These are phyloP conservation scores for Ancistrus triradiatus DNA, from an alignment of 2,113 vertebrate species.

Conservation along the genomic window DNA sequence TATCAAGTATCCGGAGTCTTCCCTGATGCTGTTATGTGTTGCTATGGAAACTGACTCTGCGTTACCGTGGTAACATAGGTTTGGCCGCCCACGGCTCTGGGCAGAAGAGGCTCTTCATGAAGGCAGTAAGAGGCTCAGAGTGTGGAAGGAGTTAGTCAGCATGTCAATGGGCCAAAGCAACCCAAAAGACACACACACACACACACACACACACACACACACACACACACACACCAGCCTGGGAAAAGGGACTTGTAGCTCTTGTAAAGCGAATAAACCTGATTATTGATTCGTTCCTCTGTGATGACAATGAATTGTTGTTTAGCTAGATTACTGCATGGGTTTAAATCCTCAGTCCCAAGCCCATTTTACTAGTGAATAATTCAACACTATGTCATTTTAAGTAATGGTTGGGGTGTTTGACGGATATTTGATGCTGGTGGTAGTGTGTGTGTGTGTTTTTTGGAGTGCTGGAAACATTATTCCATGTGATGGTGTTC, in stretches of 20 bases:
- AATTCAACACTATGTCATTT: slow-evolving; percentile 5
- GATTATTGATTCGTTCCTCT: too few relatives aligned
- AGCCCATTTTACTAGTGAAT: slow-evolving; percentile 24
- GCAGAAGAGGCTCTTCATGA: slow-evolving; percentile 37
- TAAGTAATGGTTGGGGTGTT: neutral
- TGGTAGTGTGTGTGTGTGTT: neutral
- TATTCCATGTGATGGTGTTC: neutral
- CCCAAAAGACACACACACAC: neutral
- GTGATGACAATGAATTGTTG: too few relatives aligned
- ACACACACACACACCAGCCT: neutral
- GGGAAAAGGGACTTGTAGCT: too few relatives aligned
- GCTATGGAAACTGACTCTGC: slow-evolving; percentile 48
- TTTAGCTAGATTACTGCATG: too few relatives aligned
- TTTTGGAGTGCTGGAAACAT: neutral
- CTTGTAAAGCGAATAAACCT: too few relatives aligned
- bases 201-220: slow-evolving; percentile 21
- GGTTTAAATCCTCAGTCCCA: too few relatives aligned
- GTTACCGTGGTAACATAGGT: slow-evolving; percentile 48
- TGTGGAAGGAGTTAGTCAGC: slow-evolving; percentile 50
- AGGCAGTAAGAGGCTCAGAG: too few relatives aligned
- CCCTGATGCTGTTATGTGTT: slow-evolving; percentile 32
- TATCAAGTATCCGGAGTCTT: neutral
- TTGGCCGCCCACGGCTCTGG: slow-evolving; percentile 45
- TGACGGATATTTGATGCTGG: slow-evolving; percentile 8
- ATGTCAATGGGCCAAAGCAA: slow-evolving; percentile 32